Conservation (phyloP, 2,888 invertebrate species). For the Thymelicus acteon region DNA sequence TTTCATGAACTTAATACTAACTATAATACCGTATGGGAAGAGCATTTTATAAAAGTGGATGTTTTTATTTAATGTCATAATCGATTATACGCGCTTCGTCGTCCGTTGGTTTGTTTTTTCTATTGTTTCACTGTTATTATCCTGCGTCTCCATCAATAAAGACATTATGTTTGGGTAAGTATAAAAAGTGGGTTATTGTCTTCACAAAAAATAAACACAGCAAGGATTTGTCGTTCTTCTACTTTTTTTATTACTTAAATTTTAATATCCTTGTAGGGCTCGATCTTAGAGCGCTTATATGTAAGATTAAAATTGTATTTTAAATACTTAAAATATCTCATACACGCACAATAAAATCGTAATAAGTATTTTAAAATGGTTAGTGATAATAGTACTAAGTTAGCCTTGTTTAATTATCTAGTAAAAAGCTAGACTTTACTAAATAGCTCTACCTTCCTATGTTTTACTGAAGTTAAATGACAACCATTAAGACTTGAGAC, state of each 20-base stretch:
- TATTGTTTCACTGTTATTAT: conserved; percentile 38
- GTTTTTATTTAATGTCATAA: conserved; percentile 26
- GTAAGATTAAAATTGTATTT: neutral
- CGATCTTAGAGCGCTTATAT: neutral
- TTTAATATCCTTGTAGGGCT: neutral
- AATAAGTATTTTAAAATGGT: too few species aligned
- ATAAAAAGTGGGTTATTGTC: conserved; percentile 17
- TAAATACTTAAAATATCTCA: too few species aligned
- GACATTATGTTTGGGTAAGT: conserved; percentile 57
- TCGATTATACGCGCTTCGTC: conserved; percentile 21
- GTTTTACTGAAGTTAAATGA: too few species aligned
- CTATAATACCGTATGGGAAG: neutral
- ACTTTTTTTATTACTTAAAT: neutral
- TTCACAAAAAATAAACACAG: conserved; percentile 26
- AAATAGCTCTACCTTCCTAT: too few species aligned
- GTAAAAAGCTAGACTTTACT: too few species aligned
- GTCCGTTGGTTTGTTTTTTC: conserved; percentile 21
- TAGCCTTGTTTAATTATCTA: too few species aligned
- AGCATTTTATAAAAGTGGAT: conserved; percentile 12
- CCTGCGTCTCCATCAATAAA: conserved; percentile 68
- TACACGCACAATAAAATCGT: too few species aligned
- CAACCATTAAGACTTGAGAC: too few species aligned
- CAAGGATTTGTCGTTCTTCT: conserved; percentile 15
- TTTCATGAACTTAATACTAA: neutral
- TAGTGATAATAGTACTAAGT: too few species aligned